Conservation (phyloP, 2,797 vertebrate species). For the Enteromius argenteus region DNA sequence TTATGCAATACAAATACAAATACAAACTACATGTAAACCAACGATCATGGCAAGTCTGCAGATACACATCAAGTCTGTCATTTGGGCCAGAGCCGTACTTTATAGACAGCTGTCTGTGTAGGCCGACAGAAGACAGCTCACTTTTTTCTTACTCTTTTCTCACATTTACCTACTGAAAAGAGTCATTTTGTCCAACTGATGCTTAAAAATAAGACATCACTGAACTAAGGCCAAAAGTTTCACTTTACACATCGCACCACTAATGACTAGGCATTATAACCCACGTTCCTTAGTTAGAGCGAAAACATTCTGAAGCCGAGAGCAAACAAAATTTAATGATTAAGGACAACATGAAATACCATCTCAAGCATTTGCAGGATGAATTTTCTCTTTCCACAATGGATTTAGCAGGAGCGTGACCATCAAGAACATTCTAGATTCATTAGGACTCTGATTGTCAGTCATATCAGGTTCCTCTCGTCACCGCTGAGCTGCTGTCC, state of each 20-base stretch:
- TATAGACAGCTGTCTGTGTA: neutral
- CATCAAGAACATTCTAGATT: slow-evolving; percentile 26
- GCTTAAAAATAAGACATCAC: neutral
- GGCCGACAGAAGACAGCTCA: neutral
- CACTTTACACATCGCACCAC: slow-evolving; percentile 13
- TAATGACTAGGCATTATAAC: slow-evolving; percentile 18
- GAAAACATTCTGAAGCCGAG: neutral
- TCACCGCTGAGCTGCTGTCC: slow-evolving; percentile 32
- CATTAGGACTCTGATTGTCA: slow-evolving; percentile 30
- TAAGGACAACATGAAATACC: slow-evolving; percentile 17
- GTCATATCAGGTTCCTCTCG: slow-evolving; percentile 42
- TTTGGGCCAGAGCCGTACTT: slow-evolving; percentile 4
- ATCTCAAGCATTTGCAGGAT: neutral
- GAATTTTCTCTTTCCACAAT: slow-evolving; percentile 16
- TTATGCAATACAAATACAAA: neutral
- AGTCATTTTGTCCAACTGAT: neutral
- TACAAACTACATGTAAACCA: neutral
- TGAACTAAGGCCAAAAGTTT: slow-evolving; percentile 22
- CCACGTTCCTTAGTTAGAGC: neutral
- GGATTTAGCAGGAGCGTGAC: neutral
- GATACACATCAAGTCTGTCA: neutral
- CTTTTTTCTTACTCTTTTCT: neutral
- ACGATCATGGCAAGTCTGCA: neutral
- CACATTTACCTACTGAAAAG: neutral
- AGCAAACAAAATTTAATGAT: neutral